A percentile compares a stretch with the other conserved stretches of the same genome.
Evolutionary conservation across 2,888 invertebrate genomes (phyloP).

Genomic region (Chironomus riparius): DNA sequence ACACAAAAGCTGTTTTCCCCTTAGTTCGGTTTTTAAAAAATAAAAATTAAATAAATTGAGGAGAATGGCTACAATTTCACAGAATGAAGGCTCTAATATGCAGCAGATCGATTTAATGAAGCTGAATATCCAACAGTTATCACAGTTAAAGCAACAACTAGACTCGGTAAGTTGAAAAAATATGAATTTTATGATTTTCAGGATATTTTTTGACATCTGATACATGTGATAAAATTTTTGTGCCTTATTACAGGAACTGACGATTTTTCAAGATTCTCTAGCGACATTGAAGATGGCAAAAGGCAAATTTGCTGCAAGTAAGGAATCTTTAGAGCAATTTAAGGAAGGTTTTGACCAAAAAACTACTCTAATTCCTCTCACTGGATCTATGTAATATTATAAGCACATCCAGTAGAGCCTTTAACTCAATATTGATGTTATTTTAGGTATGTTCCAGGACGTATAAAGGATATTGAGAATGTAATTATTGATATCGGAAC

Average conservation of each 20-base stretch:
- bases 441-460: slow-evolving; percentile 68
- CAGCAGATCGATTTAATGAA: slow-evolving; percentile 74
- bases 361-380: slow-evolving; percentile 84
- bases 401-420: background rate
- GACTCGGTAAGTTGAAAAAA: slow-evolving; percentile 57
- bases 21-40: too few relatives aligned
- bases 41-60: background rate
- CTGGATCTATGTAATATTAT: slow-evolving; percentile 74
- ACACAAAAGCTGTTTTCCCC: too few relatives aligned
- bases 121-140: slow-evolving; percentile 69
- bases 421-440: background rate
- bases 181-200: background rate
- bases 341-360: slow-evolving; percentile 68
- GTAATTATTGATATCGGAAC: slow-evolving; percentile 95
- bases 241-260: slow-evolving; percentile 58
- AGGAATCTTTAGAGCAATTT: slow-evolving; percentile 72
- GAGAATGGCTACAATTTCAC: slow-evolving; percentile 42
- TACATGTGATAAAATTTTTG: background rate
- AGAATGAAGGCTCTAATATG: slow-evolving; percentile 54
- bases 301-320: slow-evolving; percentile 79
- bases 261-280: slow-evolving; percentile 81
- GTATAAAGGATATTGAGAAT: slow-evolving; percentile 70
- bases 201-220: slow-evolving; percentile 28
- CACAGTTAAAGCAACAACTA: slow-evolving; percentile 75
- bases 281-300: slow-evolving; percentile 85